phyloP scores from a whole-genome alignment of 2,113 vertebrate species.

The Coptodon rendalli region DNA sequence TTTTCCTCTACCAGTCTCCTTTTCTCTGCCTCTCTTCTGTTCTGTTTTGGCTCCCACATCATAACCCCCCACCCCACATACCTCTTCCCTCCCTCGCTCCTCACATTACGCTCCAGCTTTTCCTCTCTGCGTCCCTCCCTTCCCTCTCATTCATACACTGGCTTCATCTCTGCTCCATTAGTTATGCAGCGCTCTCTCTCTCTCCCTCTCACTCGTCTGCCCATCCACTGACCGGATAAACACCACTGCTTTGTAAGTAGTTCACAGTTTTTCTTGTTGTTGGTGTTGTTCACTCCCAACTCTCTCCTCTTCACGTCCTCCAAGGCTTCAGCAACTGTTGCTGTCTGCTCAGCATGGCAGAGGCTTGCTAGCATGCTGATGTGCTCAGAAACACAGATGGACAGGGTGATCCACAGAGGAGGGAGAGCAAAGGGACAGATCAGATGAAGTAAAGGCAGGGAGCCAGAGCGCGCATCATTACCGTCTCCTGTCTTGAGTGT shows the following conservation, averaged over 20 bases:
- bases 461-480: not conserved
- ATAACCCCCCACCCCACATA: not conserved
- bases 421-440: not conserved
- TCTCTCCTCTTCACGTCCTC: not conserved
- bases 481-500: not conserved
- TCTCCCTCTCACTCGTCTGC: not conserved
- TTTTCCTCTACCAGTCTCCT: not conserved
- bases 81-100: conserved; percentile 7
- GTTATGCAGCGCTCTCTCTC: conserved; percentile 26
- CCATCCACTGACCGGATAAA: not conserved
- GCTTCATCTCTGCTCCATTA: conserved; percentile 6
- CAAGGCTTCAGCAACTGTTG: conserved; percentile 38
- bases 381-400: conserved; percentile 5
- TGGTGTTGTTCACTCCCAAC: not conserved
- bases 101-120: not conserved
- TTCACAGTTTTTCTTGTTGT: not conserved
- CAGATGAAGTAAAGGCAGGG: not conserved
- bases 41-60: conserved; percentile 3
- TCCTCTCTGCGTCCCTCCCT: not conserved
- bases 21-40: not conserved
- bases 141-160: conserved; percentile 37
- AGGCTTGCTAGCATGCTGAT: not conserved
- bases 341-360: not conserved
- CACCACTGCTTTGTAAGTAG: conserved; percentile 39
- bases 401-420: not conserved